Conservation (phyloP, 2,888 invertebrate genomes). For the Cremastinae sp. region DNA sequence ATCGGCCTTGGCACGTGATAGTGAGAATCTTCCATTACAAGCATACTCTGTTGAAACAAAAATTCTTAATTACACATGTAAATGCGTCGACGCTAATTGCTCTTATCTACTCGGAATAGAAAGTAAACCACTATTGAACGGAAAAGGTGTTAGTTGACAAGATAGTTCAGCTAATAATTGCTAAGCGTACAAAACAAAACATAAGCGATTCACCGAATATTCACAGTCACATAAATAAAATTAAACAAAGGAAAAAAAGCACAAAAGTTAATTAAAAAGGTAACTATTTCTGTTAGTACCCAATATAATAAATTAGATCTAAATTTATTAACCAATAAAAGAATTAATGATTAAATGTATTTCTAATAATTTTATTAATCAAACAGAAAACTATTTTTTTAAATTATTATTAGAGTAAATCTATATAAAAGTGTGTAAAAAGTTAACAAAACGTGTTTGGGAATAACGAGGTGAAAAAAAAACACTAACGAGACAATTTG, state of each 20-base stretch:
- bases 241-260: too few species aligned
- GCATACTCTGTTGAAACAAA: constrained; percentile 73
- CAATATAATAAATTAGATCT: too few species aligned
- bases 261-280: too few species aligned
- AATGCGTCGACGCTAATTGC: not conserved
- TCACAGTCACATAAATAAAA: not conserved
- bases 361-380: too few species aligned
- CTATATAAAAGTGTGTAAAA: too few species aligned
- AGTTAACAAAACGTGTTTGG: not conserved
- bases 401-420: too few species aligned
- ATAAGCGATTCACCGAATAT: constrained; percentile 12
- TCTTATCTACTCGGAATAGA: not conserved
- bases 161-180: not conserved
- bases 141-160: not conserved
- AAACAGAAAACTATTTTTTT: too few species aligned
- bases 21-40: constrained; percentile 80
- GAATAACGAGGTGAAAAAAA: constrained; percentile 42
- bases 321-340: too few species aligned
- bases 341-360: too few species aligned
- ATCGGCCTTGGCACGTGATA: constrained; percentile 78
- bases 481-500: constrained; percentile 16
- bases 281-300: too few species aligned
- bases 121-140: not conserved
- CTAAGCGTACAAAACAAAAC: constrained; percentile 28
- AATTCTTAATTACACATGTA: not conserved